Conservation (phyloP, 2,888 invertebrate genomes). For the Caenorhabditis macrosperma region DNA sequence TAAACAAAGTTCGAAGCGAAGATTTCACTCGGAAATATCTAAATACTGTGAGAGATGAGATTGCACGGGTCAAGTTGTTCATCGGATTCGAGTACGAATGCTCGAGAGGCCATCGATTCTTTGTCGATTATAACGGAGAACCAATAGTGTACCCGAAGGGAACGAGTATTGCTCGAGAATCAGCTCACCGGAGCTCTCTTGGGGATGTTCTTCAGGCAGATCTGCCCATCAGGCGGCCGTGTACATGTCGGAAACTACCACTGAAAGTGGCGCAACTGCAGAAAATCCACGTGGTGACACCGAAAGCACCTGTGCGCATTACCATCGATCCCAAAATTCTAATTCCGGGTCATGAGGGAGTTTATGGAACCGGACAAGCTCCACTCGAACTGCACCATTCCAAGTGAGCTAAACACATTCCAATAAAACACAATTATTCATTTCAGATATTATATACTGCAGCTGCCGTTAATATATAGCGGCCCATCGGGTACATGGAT, state of each 20-base stretch:
- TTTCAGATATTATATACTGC: constrained; percentile 67
- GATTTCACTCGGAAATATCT: constrained; percentile 30
- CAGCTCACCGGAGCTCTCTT: constrained; percentile 1
- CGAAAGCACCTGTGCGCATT: constrained; percentile 93
- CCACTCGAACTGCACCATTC: constrained; percentile 70
- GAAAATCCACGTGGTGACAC: constrained; percentile 90
- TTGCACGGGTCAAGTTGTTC: constrained; percentile 82
- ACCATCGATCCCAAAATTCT: constrained; percentile 89
- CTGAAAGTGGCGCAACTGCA: constrained; percentile 81
- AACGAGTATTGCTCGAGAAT: constrained; percentile 21
- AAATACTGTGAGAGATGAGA: constrained; percentile 9
- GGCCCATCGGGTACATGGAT: constrained; percentile 65
- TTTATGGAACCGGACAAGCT: constrained; percentile 69
- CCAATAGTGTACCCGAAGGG: constrained; percentile 55
- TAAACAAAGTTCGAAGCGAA: constrained; percentile 50
- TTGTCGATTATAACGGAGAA: constrained; percentile 83
- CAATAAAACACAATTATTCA: not conserved
- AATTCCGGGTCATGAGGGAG: constrained; percentile 71
- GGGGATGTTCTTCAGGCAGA: constrained; percentile 86
- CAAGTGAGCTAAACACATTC: constrained; percentile 43
- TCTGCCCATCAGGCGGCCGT: constrained; percentile 91
- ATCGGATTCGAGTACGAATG: constrained; percentile 98
- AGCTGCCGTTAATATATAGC: constrained; percentile 70
- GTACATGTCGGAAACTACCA: constrained; percentile 85
- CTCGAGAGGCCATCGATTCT: constrained; percentile 95